phyloP scores from a whole-genome alignment of 2,797 vertebrate species.

The Peromyscus melanophrys region DNA sequence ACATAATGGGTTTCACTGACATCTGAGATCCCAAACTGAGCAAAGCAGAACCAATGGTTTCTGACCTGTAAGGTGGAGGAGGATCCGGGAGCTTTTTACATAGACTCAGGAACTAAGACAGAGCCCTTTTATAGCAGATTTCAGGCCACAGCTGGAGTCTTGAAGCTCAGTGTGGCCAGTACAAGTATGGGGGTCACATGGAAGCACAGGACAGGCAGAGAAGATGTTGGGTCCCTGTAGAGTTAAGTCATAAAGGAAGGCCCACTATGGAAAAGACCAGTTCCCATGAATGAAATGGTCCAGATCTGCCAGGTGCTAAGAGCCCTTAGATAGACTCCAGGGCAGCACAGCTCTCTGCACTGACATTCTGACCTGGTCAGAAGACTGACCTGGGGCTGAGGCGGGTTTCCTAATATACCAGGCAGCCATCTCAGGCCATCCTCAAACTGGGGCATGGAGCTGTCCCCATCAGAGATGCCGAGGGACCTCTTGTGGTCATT shows the following conservation, averaged over 20 bases:
- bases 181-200: not conserved
- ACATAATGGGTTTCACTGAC: not conserved
- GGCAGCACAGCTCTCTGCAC: not conserved
- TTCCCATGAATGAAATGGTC: not conserved
- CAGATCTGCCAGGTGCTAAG: not conserved
- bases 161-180: not conserved
- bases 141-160: constrained; percentile 44
- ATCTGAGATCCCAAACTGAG: not conserved
- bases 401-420: no score
- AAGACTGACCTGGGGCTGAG: not conserved
- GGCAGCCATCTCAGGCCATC: not conserved
- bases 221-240: not conserved
- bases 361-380: not conserved
- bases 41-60: not conserved
- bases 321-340: not conserved
- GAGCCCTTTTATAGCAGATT: constrained; percentile 50
- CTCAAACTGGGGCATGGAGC: no score
- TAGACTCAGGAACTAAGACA: constrained; percentile 18
- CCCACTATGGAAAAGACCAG: not conserved
- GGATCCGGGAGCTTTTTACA: constrained; percentile 13
- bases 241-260: constrained; percentile 2
- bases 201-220: not conserved
- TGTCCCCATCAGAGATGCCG: not conserved
- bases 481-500: not conserved
- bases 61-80: not conserved